Base-by-base conservation (phyloP, 1,140 invertebrate genomes). In the Drosophila lacteicornis region DNA sequence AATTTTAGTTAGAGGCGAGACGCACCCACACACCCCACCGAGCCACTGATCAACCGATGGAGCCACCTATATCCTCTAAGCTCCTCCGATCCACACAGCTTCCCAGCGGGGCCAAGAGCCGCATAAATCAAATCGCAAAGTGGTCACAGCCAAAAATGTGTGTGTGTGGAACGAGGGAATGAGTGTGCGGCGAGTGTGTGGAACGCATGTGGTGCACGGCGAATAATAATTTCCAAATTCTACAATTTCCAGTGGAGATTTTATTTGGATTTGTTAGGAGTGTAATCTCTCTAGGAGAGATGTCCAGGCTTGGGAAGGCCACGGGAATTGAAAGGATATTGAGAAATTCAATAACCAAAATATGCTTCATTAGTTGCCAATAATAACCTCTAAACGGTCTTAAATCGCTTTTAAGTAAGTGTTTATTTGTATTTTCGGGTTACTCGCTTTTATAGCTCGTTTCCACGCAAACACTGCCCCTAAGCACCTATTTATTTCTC, bases 101-200 rank as follows among this genome's bases (percentile, higher is more conserved):
- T 63, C 36, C 58, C 50, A 80, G 69, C 57, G 80, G 76, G 67
- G 58, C 74, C 62, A 62, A 82, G 47, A 78, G 73, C 62, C 49
- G 86, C 86, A 90, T 90, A 90, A 90, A 90, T 90, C 85, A 90
- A 91, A 74, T 70, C 63, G 76, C 80, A 74, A 87, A 88, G 77
- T 87, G 84, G 85, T 58, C 79, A 50, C 62, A 63, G 60, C 67
- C 66, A 55, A 59, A 67, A 46, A 36, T 46, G 50, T 47, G 77
- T 74, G 76, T 40, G 53, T 71, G 74, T 79, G 79, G 66, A 63
- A 43, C 62, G 25, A 38, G 38, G 1, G 30, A 22, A 1, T 4
- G 51, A 55, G 33, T 55, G 47, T 50, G 47, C 25, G 15, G 25
- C 25, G 47, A 30, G 62, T 49, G 49, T 56, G 73, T 80, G 77